These are phyloP conservation scores for Trilocha varians DNA, from an alignment of 2,888 invertebrate genomes.

Conservation along the genomic window DNA sequence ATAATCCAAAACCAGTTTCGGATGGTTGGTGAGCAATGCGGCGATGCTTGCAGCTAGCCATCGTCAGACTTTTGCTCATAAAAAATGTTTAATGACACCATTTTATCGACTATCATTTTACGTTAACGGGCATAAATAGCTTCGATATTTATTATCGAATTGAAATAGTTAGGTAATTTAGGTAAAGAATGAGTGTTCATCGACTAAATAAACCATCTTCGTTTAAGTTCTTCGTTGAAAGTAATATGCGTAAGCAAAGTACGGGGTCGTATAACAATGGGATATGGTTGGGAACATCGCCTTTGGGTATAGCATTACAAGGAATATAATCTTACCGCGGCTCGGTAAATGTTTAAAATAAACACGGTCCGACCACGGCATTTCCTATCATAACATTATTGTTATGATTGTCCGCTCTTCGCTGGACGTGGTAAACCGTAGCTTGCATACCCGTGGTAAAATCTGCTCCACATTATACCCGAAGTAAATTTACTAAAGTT, in stretches of 20 bases:
- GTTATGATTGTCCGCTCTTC: slow-evolving; percentile 50
- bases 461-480: background rate
- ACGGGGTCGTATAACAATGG: slow-evolving; percentile 31
- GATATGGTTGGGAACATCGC: slow-evolving; percentile 30
- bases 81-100: slow-evolving; percentile 33
- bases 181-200: background rate
- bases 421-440: slow-evolving; percentile 17
- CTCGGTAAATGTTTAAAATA: slow-evolving; percentile 57
- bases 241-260: slow-evolving; percentile 27
- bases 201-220: slow-evolving; percentile 10
- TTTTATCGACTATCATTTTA: slow-evolving; percentile 22
- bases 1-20: slow-evolving; percentile 35
- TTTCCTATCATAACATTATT: slow-evolving; percentile 64
- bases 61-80: slow-evolving; percentile 26
- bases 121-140: slow-evolving; percentile 26
- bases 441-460: background rate
- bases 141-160: slow-evolving; percentile 15
- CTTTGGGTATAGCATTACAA: slow-evolving; percentile 40
- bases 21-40: slow-evolving; percentile 35
- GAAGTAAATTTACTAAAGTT: background rate
- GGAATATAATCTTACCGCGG: slow-evolving; percentile 44
- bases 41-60: slow-evolving; percentile 29
- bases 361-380: slow-evolving; percentile 39
- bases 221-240: slow-evolving; percentile 20
- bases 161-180: slow-evolving; percentile 5